These are phyloP conservation scores for Arremon aurantiirostris DNA, from an alignment of 2,797 vertebrate species.

Conservation along the genomic window DNA sequence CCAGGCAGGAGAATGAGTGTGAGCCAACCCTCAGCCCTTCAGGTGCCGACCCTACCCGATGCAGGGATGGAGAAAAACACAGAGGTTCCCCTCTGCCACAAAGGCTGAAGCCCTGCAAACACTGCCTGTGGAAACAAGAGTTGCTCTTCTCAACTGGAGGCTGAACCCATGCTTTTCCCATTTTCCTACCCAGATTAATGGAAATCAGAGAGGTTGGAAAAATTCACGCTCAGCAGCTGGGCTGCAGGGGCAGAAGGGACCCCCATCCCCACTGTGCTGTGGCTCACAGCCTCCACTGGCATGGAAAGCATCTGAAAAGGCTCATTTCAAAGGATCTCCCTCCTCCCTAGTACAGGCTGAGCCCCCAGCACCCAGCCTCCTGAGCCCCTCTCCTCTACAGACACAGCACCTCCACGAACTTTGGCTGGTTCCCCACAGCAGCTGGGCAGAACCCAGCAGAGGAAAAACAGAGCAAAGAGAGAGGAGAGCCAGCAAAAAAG, in stretches of 20 bases:
- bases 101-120: not conserved
- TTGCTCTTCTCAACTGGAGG: not conserved
- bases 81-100: not conserved
- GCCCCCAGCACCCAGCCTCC: not conserved
- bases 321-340: fast-evolving
- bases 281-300: not conserved
- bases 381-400: not conserved
- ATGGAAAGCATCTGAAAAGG: fast-evolving
- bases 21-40: not conserved
- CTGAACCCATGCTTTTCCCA: not conserved
- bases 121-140: not conserved
- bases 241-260: not conserved
- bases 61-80: not conserved
- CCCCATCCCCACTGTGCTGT: not conserved
- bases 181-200: conserved; percentile 17
- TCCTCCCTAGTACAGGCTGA: not conserved
- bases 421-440: not conserved
- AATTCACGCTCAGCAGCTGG: not conserved
- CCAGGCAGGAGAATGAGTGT: not conserved
- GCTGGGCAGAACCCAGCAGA: not conserved
- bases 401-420: not conserved
- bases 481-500: not conserved
- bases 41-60: fast-evolving
- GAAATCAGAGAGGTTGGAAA: not conserved
- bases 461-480: not conserved